These are phyloP conservation scores for Athetis lepigone DNA, from an alignment of 2,888 invertebrate species.

Conservation along the genomic window DNA sequence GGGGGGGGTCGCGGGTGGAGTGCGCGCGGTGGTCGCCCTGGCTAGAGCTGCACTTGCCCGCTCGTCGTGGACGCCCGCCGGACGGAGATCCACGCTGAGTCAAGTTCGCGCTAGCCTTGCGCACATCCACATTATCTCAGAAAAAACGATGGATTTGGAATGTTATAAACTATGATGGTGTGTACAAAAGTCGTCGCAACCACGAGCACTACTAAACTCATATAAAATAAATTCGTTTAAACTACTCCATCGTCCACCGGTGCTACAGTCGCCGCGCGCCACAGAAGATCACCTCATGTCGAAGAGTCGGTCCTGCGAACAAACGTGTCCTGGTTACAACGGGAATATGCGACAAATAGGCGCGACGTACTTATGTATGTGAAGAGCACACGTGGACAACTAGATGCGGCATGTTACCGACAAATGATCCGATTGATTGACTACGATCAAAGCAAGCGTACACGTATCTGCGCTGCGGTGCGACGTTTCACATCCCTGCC, in stretches of 20 bases:
- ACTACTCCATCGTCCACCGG: slow-evolving; percentile 69
- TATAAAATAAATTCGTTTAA: slow-evolving; percentile 49
- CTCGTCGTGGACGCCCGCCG: slow-evolving; percentile 67
- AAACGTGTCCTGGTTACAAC: slow-evolving; percentile 35
- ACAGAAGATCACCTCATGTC: slow-evolving; percentile 54
- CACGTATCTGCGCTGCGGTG: slow-evolving; percentile 20
- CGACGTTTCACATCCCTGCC: slow-evolving; percentile 27
- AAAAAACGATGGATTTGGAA: slow-evolving; percentile 25
- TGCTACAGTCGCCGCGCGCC: slow-evolving; percentile 38
- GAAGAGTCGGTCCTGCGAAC: slow-evolving; percentile 57
- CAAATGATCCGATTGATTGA: slow-evolving; percentile 62
- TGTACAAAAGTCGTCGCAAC: slow-evolving; percentile 59
- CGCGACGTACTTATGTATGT: slow-evolving; percentile 15
- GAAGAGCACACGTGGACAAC: slow-evolving; percentile 3
- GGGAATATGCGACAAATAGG: slow-evolving; percentile 5
- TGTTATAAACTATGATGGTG: neutral
- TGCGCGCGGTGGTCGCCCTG: slow-evolving; percentile 84
- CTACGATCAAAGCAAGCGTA: slow-evolving; percentile 69
- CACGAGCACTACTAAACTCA: slow-evolving; percentile 65
- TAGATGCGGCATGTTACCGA: slow-evolving; percentile 27
- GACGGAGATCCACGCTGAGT: slow-evolving; percentile 69
- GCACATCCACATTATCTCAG: slow-evolving; percentile 69
- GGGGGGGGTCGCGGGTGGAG: slow-evolving; percentile 63
- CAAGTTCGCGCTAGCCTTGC: slow-evolving; percentile 78
- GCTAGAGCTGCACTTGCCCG: slow-evolving; percentile 84